Conservation (phyloP, 2,113 vertebrate genomes). For the Epinephelus lanceolatus region DNA sequence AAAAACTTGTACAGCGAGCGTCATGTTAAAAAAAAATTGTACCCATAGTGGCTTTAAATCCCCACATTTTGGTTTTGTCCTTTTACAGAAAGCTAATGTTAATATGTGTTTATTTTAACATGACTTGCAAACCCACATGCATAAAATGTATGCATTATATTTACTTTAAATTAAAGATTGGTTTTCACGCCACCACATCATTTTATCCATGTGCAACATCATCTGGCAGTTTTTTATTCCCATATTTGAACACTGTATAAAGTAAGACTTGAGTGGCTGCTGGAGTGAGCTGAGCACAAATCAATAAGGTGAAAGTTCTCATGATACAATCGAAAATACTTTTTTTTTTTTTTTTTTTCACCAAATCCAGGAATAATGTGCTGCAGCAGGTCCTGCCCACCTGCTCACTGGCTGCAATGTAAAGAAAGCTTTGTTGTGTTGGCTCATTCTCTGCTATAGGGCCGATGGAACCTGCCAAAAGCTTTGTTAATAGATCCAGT, state of each 20-base stretch:
- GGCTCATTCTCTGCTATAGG: slow-evolving; percentile 3
- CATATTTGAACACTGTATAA: not conserved
- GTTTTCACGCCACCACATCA: not conserved
- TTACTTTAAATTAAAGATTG: too few relatives aligned
- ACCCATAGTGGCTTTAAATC: not conserved
- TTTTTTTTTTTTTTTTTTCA: not conserved
- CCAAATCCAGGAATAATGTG: slow-evolving; percentile 38
- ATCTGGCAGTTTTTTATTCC: slow-evolving; percentile 36
- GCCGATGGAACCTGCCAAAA: slow-evolving; percentile 22
- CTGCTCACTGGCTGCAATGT: not conserved
- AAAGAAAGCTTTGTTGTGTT: slow-evolving; percentile 5
- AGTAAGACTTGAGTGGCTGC: not conserved
- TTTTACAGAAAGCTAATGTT: not conserved
- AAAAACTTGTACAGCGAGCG: not conserved
- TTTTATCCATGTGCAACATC: not conserved
- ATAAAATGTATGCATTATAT: too few relatives aligned
- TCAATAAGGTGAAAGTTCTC: not conserved
- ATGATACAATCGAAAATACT: not conserved
- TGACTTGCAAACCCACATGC: not conserved
- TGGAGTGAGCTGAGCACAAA: slow-evolving; percentile 10
- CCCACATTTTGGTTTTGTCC: not conserved
- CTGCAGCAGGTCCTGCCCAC: not conserved
- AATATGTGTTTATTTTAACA: not conserved
- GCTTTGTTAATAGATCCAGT: not conserved
- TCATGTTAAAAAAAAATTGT: not conserved